A percentile compares a stretch with the other conserved stretches of the same genome.
Evolutionary conservation across 2,113 vertebrate species (phyloP).

Genomic region (Smithornis capensis): DNA sequence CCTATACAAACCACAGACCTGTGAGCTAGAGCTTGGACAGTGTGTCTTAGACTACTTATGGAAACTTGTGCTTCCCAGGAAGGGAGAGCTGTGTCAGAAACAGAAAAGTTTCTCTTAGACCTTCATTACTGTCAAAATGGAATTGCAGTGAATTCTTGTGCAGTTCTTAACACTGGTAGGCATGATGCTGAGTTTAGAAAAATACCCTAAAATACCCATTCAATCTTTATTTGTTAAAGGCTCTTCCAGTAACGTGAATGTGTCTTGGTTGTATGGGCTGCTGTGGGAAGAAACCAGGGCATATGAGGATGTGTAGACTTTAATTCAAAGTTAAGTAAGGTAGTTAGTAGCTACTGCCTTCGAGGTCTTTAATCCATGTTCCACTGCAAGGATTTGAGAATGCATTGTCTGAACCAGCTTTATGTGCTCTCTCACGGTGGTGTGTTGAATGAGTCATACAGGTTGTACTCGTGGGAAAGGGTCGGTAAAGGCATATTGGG

Average conservation of each 20-base stretch:
- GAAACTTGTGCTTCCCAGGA: neutral
- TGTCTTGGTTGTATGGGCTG: neutral
- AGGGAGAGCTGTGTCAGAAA: neutral
- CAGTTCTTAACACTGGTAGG: neutral
- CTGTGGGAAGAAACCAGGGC: neutral
- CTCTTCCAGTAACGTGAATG: fast-evolving
- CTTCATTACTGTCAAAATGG: neutral
- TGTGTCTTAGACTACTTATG: neutral
- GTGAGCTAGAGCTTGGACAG: neutral
- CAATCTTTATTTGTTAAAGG: neutral
- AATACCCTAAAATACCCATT: neutral
- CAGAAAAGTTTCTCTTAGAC: neutral
- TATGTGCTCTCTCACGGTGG: neutral
- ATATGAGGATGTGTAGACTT: fast-evolving
- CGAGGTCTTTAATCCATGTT: neutral
- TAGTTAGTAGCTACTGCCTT: neutral
- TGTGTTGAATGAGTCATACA: neutral
- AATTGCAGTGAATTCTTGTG: neutral
- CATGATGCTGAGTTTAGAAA: neutral
- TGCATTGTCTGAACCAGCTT: neutral
- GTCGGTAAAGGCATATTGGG: neutral
- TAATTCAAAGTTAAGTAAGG: neutral
- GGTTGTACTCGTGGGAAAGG: neutral
- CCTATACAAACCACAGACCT: neutral
- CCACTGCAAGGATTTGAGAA: neutral